A percentile compares a stretch with the other conserved stretches of the same genome.
phyloP scores from a whole-genome alignment of 2,888 invertebrate genomes.

The Epistrophe grossulariae region DNA sequence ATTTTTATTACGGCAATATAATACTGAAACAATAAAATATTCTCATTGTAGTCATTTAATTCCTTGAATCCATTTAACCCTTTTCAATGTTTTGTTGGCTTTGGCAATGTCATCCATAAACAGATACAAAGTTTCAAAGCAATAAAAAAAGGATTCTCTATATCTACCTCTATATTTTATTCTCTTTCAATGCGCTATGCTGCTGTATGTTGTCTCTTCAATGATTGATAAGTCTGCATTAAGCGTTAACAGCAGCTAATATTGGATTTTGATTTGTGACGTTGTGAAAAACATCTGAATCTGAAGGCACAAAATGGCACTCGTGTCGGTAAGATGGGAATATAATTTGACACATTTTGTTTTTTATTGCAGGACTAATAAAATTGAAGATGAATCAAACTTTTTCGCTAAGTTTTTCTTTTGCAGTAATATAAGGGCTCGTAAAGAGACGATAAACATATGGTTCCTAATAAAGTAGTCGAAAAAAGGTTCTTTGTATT shows the following conservation, averaged over 20 bases:
- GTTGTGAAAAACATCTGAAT: constrained; percentile 14
- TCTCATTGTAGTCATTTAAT: constrained; percentile 16
- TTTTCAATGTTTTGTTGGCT: constrained; percentile 1
- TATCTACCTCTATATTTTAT: background rate
- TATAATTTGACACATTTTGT: constrained; percentile 19
- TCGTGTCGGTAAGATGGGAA: background rate
- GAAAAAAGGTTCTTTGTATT: background rate
- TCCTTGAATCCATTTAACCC: constrained; percentile 14
- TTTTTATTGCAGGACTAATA: constrained; percentile 13
- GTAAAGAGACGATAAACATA: background rate
- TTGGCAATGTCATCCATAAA: background rate
- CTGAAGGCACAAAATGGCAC: background rate
- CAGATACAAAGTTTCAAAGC: constrained; percentile 1
- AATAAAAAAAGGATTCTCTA: constrained; percentile 15
- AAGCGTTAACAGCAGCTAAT: background rate
- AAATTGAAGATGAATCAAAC: constrained; percentile 17
- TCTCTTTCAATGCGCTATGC: constrained; percentile 4
- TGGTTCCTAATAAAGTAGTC: background rate
- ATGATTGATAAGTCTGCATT: constrained; percentile 25
- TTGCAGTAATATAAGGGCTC: background rate
- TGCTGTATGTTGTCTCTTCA: background rate
- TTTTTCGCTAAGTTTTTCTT: background rate
- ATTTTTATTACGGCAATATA: background rate
- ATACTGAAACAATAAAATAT: constrained; percentile 9
- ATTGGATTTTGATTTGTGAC: constrained; percentile 38